Conservation (phyloP, 2,113 vertebrate genomes). For the Microtus oregoni region DNA sequence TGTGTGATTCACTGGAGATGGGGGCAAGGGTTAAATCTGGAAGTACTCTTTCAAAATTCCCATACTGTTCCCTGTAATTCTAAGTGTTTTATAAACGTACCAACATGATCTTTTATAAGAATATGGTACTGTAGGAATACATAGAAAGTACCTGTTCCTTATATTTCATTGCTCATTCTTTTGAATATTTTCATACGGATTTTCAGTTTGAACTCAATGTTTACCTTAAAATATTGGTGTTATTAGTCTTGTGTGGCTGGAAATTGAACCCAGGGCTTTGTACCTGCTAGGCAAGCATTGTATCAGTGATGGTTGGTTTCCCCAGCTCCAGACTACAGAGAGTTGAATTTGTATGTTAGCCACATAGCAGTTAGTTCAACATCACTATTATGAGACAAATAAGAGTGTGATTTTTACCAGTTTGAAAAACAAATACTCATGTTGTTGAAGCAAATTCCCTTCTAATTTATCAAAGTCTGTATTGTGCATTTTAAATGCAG, state of each 20-base stretch:
- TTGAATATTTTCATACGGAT: slow-evolving; percentile 6
- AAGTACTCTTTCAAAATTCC: not conserved
- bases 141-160: not conserved
- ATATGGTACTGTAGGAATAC: not conserved
- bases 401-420: not conserved
- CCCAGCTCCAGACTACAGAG: not conserved
- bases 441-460: not conserved
- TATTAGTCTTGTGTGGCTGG: not conserved
- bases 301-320: not conserved
- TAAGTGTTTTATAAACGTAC: not conserved
- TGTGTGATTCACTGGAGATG: not conserved
- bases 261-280: not conserved
- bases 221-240: not conserved
- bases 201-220: not conserved
- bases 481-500: not conserved
- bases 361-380: not conserved
- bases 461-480: not conserved
- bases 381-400: not conserved
- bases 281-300: not conserved
- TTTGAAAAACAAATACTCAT: not conserved
- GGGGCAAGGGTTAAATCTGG: not conserved
- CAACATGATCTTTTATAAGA: not conserved
- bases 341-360: not conserved
- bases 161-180: slow-evolving; percentile 32
- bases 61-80: not conserved